Conservation (phyloP, 2,888 invertebrate genomes). For the Noctua fimbriata region DNA sequence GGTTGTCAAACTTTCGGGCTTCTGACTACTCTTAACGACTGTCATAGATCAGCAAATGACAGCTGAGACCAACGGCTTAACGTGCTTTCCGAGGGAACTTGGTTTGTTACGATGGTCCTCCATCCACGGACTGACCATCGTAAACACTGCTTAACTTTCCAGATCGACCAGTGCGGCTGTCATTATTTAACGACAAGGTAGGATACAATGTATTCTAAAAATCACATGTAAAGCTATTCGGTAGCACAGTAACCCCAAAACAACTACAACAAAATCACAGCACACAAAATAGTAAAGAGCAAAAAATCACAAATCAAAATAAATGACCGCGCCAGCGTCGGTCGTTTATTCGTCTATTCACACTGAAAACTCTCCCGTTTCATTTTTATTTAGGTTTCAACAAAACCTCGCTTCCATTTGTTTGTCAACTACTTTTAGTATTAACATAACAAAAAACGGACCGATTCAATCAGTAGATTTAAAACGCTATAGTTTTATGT, state of each 20-base stretch:
- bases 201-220: conserved; percentile 13
- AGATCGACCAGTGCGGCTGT: neutral
- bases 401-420: conserved; percentile 47
- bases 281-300: conserved; percentile 24
- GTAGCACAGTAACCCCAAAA: conserved; percentile 5
- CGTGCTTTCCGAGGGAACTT: neutral
- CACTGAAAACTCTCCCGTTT: conserved; percentile 36
- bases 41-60: neutral
- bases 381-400: conserved; percentile 43
- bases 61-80: neutral
- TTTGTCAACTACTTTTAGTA: conserved; percentile 54
- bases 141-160: neutral
- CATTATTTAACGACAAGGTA: neutral
- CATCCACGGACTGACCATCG: neutral
- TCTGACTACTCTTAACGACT: neutral
- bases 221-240: neutral
- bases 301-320: conserved; percentile 58
- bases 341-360: conserved; percentile 54
- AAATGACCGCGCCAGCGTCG: conserved; percentile 33
- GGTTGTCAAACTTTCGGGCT: neutral
- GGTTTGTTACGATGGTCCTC: neutral
- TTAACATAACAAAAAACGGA: conserved; percentile 27
- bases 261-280: conserved; percentile 12
- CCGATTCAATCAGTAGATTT: conserved; percentile 45
- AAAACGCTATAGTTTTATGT: conserved; percentile 44